phyloP scores from a whole-genome alignment of 2,888 invertebrate genomes.

The Caenorhabditis doughertyi region DNA sequence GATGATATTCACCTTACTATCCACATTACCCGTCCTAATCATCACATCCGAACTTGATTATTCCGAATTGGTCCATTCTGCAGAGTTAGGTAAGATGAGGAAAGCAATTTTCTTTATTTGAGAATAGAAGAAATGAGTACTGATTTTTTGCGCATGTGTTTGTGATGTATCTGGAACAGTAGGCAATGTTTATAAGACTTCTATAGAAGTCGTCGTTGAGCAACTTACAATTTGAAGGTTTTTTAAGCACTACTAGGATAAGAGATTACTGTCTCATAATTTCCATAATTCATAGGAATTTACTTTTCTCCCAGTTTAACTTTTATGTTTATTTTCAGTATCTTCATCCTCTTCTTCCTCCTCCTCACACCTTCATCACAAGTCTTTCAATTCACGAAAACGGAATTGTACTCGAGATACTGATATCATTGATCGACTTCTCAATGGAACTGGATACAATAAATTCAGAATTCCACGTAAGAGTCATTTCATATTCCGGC shows the following conservation, averaged over 20 bases:
- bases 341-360: constrained; percentile 40
- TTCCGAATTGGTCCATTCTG: constrained; percentile 46
- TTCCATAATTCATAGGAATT: too few species aligned
- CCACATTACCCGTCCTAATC: constrained; percentile 61
- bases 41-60: constrained; percentile 62
- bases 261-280: too few species aligned
- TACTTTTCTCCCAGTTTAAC: too few species aligned
- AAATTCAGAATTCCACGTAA: constrained; percentile 82
- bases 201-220: too few species aligned
- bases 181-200: too few species aligned
- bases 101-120: too few species aligned
- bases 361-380: constrained; percentile 24
- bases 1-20: constrained; percentile 63
- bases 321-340: constrained; percentile 16
- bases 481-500: constrained; percentile 8
- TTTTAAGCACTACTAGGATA: too few species aligned
- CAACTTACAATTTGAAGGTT: too few species aligned
- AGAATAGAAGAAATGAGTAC: too few species aligned
- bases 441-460: constrained; percentile 82
- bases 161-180: too few species aligned
- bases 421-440: constrained; percentile 79
- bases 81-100: constrained; percentile 40
- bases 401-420: constrained; percentile 80
- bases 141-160: too few species aligned
- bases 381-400: constrained; percentile 33